Percentiles rank a stretch among this genome's conserved stretches.
phyloP scores from a whole-genome alignment of 2,113 vertebrate genomes.

The Fregata magnificens region DNA sequence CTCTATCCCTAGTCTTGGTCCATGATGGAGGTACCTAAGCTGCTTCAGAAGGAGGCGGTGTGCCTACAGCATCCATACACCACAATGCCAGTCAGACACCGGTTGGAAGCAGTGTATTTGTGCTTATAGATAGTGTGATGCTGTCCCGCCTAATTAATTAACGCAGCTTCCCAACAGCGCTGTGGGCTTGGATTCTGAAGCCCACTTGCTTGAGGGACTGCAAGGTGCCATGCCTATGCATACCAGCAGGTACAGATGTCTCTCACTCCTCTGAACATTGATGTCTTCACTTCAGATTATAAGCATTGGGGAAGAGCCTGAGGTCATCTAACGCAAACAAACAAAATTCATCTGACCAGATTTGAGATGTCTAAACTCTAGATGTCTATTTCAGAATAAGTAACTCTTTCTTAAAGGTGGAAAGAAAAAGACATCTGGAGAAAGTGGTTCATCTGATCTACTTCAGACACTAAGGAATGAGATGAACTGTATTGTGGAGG shows the following conservation, averaged over 20 bases:
- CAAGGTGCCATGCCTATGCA: neutral
- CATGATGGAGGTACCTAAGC: neutral
- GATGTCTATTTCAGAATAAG: neutral
- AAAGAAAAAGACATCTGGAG: neutral
- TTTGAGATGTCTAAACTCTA: fast-evolving
- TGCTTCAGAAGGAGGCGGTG: neutral
- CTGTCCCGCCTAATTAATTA: neutral
- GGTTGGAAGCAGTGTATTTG: neutral
- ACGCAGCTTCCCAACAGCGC: neutral
- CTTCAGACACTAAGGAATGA: neutral
- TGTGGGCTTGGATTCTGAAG: neutral
- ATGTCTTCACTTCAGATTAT: neutral
- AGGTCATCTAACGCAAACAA: neutral
- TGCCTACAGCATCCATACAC: neutral
- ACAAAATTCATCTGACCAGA: neutral
- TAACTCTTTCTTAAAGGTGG: neutral
- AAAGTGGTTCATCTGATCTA: neutral
- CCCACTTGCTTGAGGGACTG: neutral
- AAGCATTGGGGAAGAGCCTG: neutral
- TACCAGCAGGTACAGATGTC: neutral
- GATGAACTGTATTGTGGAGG: neutral
- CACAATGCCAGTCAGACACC: fast-evolving
- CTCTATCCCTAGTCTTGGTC: neutral
- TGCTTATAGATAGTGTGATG: neutral
- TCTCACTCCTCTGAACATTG: neutral